phyloP scores from a whole-genome alignment of 2,888 invertebrate species.

The Entomobrya proxima region DNA sequence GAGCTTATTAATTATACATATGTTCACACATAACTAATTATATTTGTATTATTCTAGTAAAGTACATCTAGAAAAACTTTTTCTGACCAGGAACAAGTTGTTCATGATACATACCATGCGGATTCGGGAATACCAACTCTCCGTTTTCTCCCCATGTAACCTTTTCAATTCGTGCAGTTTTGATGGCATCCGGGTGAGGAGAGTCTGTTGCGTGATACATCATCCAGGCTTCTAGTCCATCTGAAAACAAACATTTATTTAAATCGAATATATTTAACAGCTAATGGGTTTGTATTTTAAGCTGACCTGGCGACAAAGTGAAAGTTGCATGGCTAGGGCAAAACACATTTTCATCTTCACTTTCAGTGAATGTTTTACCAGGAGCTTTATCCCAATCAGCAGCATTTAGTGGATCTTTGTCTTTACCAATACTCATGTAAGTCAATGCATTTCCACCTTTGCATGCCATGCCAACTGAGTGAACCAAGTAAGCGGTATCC shows the following conservation, averaged over 20 bases:
- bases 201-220: background rate
- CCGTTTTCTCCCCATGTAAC: background rate
- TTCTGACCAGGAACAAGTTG: background rate
- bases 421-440: background rate
- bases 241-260: background rate
- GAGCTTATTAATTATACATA: no score
- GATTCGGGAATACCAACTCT: background rate
- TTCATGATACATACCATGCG: background rate
- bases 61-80: no score
- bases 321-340: background rate
- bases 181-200: background rate
- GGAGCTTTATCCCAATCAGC: background rate
- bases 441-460: background rate
- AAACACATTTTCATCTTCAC: background rate
- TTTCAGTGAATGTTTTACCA: background rate
- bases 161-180: background rate
- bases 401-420: background rate
- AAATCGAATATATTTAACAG: background rate
- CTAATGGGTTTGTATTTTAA: background rate
- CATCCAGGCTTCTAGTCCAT: background rate
- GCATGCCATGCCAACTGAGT: background rate
- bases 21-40: no score
- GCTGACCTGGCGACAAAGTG: background rate
- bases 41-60: no score
- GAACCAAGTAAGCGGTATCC: background rate